Evolutionary conservation across 2,113 vertebrate species (phyloP).

Genomic region (Nycticryphes semicollaris): DNA sequence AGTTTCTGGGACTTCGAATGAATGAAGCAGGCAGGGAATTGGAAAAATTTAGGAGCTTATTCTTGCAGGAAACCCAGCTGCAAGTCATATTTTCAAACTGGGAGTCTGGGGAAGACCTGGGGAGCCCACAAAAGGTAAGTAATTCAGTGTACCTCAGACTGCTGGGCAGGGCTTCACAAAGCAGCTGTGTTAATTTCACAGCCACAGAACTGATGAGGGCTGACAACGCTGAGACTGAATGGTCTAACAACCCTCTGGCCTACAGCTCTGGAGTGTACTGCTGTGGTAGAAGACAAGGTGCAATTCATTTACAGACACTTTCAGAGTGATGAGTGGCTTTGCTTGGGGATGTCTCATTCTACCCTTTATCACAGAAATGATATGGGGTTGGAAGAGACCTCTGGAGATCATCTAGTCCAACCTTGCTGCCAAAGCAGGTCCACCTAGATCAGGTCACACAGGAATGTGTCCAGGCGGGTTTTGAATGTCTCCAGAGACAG

Average conservation of each 20-base stretch:
- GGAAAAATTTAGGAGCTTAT: not conserved
- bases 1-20: not conserved
- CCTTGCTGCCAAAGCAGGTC: too few species aligned
- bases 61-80: not conserved
- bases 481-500: too few species aligned
- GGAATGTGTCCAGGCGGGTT: too few species aligned
- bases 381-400: too few species aligned
- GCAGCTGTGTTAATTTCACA: not conserved
- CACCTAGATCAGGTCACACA: too few species aligned
- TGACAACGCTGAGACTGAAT: not conserved
- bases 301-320: rapidly evolving
- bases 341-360: not conserved
- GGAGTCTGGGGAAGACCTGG: not conserved
- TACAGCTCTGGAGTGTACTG: not conserved
- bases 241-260: not conserved
- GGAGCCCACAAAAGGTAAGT: not conserved
- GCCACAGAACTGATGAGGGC: not conserved
- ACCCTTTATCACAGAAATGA: not conserved
- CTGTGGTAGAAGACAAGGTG: not conserved
- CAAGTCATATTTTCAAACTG: not conserved
- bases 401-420: too few species aligned
- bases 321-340: not conserved
- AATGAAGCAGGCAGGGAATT: not conserved
- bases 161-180: not conserved
- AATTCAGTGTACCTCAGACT: not conserved